phyloP scores from a whole-genome alignment of 2,797 vertebrate species.

The Ficedula albicollis region DNA sequence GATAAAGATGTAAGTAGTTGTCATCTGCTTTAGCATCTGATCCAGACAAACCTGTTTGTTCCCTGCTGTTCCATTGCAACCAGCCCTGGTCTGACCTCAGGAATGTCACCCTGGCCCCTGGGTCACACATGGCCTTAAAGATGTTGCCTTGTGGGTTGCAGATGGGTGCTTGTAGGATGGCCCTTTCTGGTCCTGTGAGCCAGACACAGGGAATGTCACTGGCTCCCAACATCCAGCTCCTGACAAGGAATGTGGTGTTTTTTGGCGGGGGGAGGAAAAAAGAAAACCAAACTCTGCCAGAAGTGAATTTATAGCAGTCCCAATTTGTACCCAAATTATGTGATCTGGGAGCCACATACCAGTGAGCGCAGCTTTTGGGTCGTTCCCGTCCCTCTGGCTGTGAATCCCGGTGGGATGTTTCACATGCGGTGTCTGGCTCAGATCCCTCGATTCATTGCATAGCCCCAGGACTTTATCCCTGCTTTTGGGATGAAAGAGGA shows the following conservation, averaged over 20 bases:
- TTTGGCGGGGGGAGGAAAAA: accelerated
- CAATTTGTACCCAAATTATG: background rate
- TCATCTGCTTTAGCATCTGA: background rate
- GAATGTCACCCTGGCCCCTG: background rate
- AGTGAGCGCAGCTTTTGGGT: background rate
- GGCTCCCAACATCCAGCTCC: background rate
- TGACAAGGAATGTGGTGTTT: background rate
- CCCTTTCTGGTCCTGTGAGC: background rate
- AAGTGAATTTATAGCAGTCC: background rate
- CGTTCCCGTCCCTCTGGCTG: background rate
- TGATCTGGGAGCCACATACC: background rate
- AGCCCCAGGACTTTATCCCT: background rate
- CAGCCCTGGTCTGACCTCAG: background rate
- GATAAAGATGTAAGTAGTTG: constrained; percentile 21
- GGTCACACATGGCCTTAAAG: background rate
- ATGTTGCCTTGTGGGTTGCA: background rate
- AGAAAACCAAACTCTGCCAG: background rate
- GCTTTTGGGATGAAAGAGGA: constrained; percentile 16
- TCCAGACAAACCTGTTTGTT: background rate
- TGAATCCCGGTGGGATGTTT: background rate
- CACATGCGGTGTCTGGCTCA: background rate
- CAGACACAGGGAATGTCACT: background rate
- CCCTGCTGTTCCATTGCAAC: background rate
- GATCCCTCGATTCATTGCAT: background rate
- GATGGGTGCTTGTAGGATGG: background rate